Evolutionary conservation across 2,888 invertebrate genomes (phyloP).

Genomic region (Cephus rjabovi): DNA sequence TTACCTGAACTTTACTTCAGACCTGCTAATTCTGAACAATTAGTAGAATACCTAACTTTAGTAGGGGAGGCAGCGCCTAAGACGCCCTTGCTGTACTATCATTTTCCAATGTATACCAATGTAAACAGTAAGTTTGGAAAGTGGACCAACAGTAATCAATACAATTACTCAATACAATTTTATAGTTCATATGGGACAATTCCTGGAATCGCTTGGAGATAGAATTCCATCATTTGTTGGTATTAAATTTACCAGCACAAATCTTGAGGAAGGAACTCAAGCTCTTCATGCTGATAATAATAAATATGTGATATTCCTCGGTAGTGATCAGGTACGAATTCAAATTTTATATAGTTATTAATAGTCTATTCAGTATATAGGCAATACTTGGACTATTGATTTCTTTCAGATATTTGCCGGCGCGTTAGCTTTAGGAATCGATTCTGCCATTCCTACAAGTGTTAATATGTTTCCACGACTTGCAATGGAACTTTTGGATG

Average conservation of each 20-base stretch:
- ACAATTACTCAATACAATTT: conserved; percentile 30
- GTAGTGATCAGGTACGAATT: conserved; percentile 73
- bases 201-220: conserved; percentile 73
- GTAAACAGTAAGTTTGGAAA: conserved; percentile 75
- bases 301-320: conserved; percentile 74
- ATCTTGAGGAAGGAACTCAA: conserved; percentile 76
- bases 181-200: conserved; percentile 80
- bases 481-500: conserved; percentile 71
- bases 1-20: conserved; percentile 84
- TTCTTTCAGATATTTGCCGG: conserved; percentile 74
- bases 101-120: conserved; percentile 80
- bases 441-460: conserved; percentile 79
- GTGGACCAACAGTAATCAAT: background rate
- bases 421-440: conserved; percentile 76
- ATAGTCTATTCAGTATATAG: background rate
- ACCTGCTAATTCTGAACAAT: conserved; percentile 71
- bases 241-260: conserved; percentile 84
- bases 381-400: conserved; percentile 12
- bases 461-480: conserved; percentile 76
- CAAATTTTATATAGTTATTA: background rate
- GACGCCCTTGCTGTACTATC: conserved; percentile 85
- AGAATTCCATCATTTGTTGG: conserved; percentile 82
- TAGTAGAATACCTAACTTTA: conserved; percentile 75
- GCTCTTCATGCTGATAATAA: conserved; percentile 70
- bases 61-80: conserved; percentile 79